phyloP scores from a whole-genome alignment of 1,140 invertebrate species.

The Magallana angulata region DNA sequence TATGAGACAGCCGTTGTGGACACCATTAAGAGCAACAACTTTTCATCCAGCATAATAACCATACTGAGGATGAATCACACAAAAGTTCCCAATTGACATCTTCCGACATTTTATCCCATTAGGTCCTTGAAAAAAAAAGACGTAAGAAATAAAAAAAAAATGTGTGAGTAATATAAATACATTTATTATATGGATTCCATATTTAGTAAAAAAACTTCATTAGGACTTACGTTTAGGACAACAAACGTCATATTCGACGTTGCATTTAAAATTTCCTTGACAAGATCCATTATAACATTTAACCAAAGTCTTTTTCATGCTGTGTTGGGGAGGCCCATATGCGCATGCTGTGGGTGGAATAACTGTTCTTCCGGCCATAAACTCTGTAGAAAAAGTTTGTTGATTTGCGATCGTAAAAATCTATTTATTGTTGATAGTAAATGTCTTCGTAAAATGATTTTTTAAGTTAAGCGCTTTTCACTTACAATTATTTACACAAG shows the following conservation, averaged over 20 bases:
- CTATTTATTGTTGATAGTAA: too few relatives aligned
- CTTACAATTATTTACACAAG: too few relatives aligned
- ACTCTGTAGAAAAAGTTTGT: neutral
- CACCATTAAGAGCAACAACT: neutral
- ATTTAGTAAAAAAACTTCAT: too few relatives aligned
- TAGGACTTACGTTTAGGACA: neutral
- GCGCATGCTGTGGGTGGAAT: neutral
- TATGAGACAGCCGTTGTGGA: too few relatives aligned
- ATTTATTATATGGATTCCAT: too few relatives aligned
- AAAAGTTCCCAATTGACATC: constrained; percentile 12
- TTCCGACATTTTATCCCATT: neutral
- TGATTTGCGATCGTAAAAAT: too few relatives aligned
- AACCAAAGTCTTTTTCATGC: neutral
- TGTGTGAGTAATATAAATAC: too few relatives aligned
- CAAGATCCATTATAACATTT: neutral
- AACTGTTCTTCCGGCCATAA: neutral
- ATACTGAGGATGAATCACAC: constrained; percentile 11
- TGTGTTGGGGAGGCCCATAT: neutral
- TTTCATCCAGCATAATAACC: neutral
- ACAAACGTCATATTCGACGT: neutral
- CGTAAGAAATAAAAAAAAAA: neutral
- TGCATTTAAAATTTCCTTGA: neutral
- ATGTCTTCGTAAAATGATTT: too few relatives aligned
- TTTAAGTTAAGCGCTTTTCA: too few relatives aligned
- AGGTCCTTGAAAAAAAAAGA: neutral